Conservation (phyloP, 2,113 vertebrate genomes). For the Recurvirostra avosetta region DNA sequence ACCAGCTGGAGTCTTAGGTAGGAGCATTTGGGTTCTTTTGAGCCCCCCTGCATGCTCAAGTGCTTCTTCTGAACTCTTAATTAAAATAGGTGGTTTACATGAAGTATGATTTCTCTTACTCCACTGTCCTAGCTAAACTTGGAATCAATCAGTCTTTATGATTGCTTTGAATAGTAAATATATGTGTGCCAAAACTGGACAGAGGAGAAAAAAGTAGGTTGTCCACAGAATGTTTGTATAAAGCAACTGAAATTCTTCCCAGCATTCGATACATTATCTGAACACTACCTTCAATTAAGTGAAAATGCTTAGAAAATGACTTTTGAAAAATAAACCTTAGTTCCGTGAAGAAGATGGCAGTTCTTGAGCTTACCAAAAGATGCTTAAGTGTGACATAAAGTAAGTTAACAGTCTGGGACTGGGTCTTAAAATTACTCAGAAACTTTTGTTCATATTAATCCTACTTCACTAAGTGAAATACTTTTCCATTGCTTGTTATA, state of each 20-base stretch:
- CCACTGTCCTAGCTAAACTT: background rate
- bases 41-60: background rate
- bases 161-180: background rate
- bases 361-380: background rate
- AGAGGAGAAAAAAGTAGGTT: background rate
- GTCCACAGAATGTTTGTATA: background rate
- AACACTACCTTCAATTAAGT: background rate
- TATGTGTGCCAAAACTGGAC: background rate
- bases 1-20: background rate
- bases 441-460: background rate
- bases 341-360: background rate
- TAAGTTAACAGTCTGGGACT: background rate
- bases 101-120: background rate
- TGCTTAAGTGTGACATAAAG: background rate
- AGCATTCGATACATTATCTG: background rate
- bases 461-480: background rate
- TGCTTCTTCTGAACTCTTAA: conserved; percentile 2
- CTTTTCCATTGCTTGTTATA: background rate
- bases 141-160: background rate
- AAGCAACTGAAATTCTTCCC: background rate
- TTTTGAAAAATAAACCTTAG: background rate
- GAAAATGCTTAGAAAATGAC: background rate
- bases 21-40: background rate
- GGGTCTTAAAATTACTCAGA: background rate
- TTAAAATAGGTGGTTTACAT: background rate